These are phyloP conservation scores for Sturnus vulgaris DNA, from an alignment of 2,113 vertebrate species.

Conservation along the genomic window DNA sequence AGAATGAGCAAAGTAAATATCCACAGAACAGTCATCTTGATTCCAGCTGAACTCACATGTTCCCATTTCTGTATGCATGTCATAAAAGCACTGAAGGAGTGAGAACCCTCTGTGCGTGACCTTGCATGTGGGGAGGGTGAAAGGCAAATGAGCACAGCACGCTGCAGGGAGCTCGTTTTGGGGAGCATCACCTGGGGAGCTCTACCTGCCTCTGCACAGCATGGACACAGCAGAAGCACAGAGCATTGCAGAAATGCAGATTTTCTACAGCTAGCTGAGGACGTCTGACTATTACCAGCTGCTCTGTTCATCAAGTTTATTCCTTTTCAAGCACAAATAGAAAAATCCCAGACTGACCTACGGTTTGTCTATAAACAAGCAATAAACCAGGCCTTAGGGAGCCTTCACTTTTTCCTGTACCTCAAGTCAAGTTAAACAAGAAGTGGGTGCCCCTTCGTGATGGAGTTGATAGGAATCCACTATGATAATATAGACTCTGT, in stretches of 20 bases:
- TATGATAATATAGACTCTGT: neutral
- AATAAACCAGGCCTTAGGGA: neutral
- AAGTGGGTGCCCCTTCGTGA: neutral
- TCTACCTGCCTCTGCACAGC: neutral
- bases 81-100: neutral
- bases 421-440: neutral
- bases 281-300: neutral
- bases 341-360: neutral
- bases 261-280: neutral
- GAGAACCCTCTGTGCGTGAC: neutral
- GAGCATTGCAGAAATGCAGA: neutral
- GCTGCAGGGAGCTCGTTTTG: neutral
- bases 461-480: neutral
- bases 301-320: neutral
- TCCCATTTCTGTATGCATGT: neutral
- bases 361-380: neutral
- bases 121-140: rapidly evolving
- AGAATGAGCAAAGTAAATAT: neutral
- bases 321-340: neutral
- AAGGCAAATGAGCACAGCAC: neutral
- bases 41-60: neutral
- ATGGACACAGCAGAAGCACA: neutral
- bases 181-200: neutral
- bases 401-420: neutral
- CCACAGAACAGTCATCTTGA: neutral